Evolutionary conservation across 1,140 invertebrate species (phyloP).

Genomic region (Macrobrachium rosenbergii): DNA sequence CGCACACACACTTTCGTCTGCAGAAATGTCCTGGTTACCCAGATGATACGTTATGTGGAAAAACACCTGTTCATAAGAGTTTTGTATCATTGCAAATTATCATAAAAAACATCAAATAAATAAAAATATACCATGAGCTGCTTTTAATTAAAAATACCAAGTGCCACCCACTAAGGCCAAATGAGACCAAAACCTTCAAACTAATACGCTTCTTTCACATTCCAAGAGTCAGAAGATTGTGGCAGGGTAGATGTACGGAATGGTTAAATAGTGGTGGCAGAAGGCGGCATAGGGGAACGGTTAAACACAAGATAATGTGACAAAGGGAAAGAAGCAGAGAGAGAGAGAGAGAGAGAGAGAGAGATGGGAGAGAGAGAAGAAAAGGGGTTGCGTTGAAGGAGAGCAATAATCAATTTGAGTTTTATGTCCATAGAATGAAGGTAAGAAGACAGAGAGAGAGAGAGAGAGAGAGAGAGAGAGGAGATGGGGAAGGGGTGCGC

Average conservation of each 20-base stretch:
- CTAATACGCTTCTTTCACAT: neutral
- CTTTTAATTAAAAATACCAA: no score
- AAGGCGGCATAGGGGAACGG: neutral
- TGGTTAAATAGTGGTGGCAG: no score
- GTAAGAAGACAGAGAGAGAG: neutral
- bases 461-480: neutral
- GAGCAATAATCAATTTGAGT: neutral
- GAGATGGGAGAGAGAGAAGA: neutral
- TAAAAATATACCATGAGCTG: no score
- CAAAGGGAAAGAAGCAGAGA: neutral
- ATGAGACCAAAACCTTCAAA: neutral
- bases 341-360: neutral
- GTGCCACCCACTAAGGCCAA: neutral
- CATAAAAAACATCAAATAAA: no score
- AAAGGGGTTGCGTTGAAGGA: neutral
- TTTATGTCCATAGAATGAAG: neutral
- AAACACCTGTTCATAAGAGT: no score
- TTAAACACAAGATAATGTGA: neutral
- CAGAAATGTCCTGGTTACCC: no score
- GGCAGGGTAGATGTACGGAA: neutral
- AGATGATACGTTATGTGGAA: no score
- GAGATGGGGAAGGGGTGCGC: neutral
- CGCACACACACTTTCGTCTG: no score
- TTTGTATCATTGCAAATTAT: no score
- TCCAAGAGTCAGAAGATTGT: neutral